Base-by-base conservation (phyloP, 2,797 vertebrate species). In the Sebastes jordani region DNA sequence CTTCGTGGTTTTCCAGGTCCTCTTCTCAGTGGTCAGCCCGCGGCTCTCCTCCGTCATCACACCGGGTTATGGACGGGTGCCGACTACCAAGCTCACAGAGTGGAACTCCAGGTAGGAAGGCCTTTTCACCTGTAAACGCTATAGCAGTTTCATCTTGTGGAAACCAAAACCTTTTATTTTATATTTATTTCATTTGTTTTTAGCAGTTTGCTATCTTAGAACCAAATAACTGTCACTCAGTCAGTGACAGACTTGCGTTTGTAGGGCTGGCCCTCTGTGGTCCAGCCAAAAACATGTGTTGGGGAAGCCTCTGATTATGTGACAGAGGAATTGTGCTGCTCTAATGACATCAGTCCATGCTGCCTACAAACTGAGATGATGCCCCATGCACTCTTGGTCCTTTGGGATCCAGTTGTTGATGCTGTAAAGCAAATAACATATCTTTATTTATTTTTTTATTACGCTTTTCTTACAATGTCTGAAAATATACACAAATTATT, bases 101-200 rank as follows among this genome's bases (percentile, higher is more conserved):
- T 97, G 96, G 96, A 95, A 97, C 93, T 97, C 97, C 87, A 97
- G 97, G 97, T 97, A 64, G 2, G 89, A 6, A 52, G 16, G 42
- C 42, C 42, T 46, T 46, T 46, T 89, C 58, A 61, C 23, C 34
- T 52, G n/a, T 65, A 46, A 46, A 72, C 11, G 9, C 11, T 38
- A 27, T 56, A 4, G 22, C 6, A 27, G 6, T 42, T 55, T 69
- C 16, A 34, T 64, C 25, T 16, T 20, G 9, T 60, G 9, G 30
- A 46, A 49, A 27, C n/a, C 36, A 68, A n/a, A 64, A 36, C 18
- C 23, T 55, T 54, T 11, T 14, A 49, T 30, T 32, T 16, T 11
- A 13, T 10, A 2, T 23, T 16, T 49, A 25, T 65, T 52, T 52
- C 0, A 22, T 65, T 34, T 1, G 3, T 68, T 36, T 22, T 3